Percentiles rank a stretch among this genome's conserved stretches.
phyloP scores from a whole-genome alignment of 2,888 invertebrate species.

The Altica lythri region DNA sequence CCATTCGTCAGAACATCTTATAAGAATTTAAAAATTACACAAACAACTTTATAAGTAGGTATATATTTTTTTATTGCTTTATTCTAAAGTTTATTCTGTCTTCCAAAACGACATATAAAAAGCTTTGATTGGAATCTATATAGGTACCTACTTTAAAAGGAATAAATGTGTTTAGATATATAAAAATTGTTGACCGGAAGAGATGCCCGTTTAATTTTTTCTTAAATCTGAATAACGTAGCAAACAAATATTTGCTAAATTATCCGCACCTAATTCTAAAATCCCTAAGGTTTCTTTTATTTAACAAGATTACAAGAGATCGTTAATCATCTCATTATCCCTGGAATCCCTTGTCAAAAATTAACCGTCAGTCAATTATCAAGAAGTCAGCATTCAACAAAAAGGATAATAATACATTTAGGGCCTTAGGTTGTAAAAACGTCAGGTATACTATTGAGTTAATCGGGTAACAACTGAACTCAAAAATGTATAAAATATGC shows the following conservation, averaged over 20 bases:
- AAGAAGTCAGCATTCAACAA: constrained; percentile 28
- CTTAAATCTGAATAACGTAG: too few relatives aligned
- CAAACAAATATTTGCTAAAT: constrained; percentile 16
- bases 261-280: constrained; percentile 4
- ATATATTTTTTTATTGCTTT: too few relatives aligned
- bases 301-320: constrained; percentile 30
- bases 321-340: constrained; percentile 29
- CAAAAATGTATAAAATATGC: constrained; percentile 45
- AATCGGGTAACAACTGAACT: constrained; percentile 27
- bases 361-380: constrained; percentile 28
- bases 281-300: constrained; percentile 15
- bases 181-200: too few relatives aligned
- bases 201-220: too few relatives aligned
- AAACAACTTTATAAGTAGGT: too few relatives aligned
- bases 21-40: too few relatives aligned
- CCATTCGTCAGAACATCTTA: too few relatives aligned
- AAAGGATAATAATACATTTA: constrained; percentile 29
- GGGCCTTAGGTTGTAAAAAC: constrained; percentile 9
- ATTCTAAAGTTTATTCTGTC: too few relatives aligned
- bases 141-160: too few relatives aligned
- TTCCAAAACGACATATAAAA: too few relatives aligned
- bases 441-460: constrained; percentile 19
- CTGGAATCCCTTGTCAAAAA: constrained; percentile 28
- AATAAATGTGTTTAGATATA: too few relatives aligned
- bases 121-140: too few relatives aligned